These are phyloP conservation scores for human DNA, from an alignment of 2,113 vertebrate species.

Conservation along the genomic window DNA sequence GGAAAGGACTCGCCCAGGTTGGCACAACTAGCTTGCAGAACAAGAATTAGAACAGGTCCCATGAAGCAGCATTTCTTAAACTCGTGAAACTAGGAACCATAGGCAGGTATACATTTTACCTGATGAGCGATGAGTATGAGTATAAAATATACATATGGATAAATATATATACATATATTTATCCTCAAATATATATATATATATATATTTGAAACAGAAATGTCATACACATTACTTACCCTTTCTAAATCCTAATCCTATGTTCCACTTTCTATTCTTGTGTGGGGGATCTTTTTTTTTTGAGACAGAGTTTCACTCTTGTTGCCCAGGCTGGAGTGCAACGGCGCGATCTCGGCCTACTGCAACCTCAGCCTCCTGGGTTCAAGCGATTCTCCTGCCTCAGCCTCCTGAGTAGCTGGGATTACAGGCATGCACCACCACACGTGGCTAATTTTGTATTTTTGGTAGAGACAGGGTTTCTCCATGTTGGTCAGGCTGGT, in stretches of 20 bases:
- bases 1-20: neutral
- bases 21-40: constrained; percentile 17
- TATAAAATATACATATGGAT: neutral
- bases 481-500: too few species aligned
- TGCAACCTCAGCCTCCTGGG: too few species aligned
- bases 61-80: neutral
- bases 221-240: neutral
- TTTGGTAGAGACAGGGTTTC: too few species aligned
- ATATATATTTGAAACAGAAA: neutral
- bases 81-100: neutral
- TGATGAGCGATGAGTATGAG: neutral
- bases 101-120: neutral
- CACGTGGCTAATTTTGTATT: too few species aligned
- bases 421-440: too few species aligned
- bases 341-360: too few species aligned
- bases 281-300: neutral
- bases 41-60: neutral
- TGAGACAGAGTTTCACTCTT: too few species aligned
- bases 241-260: constrained; percentile 13
- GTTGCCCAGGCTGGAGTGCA: too few species aligned
- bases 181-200: too few species aligned
- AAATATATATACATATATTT: neutral
- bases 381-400: too few species aligned
- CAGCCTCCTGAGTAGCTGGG: too few species aligned
- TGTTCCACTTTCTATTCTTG: neutral